A percentile compares a stretch with the other conserved stretches of the same genome.
These are phyloP conservation scores for Camptogramma bilineatum DNA, from an alignment of 2,888 invertebrate genomes.

Conservation along the genomic window DNA sequence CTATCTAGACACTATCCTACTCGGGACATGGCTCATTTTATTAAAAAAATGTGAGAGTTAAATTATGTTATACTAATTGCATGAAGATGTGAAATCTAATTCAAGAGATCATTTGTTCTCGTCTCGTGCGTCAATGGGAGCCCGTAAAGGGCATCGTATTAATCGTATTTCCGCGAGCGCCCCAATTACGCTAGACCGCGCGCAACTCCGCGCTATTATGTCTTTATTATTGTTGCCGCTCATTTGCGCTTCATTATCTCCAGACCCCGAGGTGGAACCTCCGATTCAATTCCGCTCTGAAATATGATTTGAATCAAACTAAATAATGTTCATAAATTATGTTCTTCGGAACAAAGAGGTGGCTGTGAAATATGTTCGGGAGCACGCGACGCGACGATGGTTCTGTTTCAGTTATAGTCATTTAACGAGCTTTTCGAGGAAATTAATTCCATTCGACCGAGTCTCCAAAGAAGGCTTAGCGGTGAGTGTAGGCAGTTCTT, in stretches of 20 bases:
- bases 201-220: constrained; percentile 5
- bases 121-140: constrained; percentile 28
- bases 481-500: constrained; percentile 2
- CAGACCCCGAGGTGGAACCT: constrained; percentile 7
- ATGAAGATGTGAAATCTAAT: background rate
- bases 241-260: constrained; percentile 31
- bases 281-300: constrained; percentile 20
- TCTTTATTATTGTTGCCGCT: constrained; percentile 38
- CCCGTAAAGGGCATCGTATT: constrained; percentile 31
- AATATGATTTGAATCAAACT: constrained; percentile 30
- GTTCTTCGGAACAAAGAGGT: constrained; percentile 15
- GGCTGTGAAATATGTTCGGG: constrained; percentile 4
- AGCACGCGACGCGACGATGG: constrained; percentile 17
- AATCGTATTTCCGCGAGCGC: constrained; percentile 32
- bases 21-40: no score
- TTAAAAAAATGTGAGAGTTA: no score
- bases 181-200: constrained; percentile 16
- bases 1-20: no score
- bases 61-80: no score
- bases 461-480: background rate
- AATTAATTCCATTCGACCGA: background rate
- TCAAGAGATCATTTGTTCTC: background rate
- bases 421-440: constrained; percentile 15
- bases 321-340: constrained; percentile 30
- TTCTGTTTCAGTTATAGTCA: constrained; percentile 5